Conservation (phyloP, 2,888 invertebrate genomes). For the Carabus problematicus region DNA sequence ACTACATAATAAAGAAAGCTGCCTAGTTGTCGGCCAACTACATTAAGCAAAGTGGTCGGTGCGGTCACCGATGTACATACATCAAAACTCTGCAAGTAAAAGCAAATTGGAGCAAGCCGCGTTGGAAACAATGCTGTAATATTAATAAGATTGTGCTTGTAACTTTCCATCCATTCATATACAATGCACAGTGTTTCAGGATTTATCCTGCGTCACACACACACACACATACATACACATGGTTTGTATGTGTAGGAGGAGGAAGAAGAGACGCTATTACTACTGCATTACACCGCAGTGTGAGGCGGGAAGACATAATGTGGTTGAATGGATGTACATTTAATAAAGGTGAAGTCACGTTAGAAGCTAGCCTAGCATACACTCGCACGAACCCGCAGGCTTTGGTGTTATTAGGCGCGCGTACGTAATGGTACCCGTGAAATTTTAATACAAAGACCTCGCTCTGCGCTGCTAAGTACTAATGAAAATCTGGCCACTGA, state of each 20-base stretch:
- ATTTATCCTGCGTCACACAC: constrained; percentile 7
- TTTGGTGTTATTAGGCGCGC: constrained; percentile 27
- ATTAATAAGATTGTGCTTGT: constrained; percentile 25
- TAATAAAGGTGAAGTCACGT: constrained; percentile 39
- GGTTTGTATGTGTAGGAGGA: background rate
- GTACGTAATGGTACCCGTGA: constrained; percentile 37
- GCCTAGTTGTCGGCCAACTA: too few relatives aligned
- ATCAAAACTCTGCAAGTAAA: too few relatives aligned
- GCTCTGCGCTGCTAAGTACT: background rate
- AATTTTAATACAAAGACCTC: constrained; percentile 28
- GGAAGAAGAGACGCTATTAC: background rate
- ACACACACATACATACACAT: too few relatives aligned
- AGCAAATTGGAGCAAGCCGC: too few relatives aligned
- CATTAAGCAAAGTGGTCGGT: too few relatives aligned
- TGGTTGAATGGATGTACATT: constrained; percentile 41
- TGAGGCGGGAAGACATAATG: constrained; percentile 39
- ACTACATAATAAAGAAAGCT: too few relatives aligned
- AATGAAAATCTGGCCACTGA: too few relatives aligned
- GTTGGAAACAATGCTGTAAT: too few relatives aligned
- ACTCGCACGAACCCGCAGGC: background rate
- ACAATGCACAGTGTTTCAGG: constrained; percentile 1
- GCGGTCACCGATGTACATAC: too few relatives aligned
- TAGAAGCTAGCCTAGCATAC: background rate
- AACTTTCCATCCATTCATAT: background rate
- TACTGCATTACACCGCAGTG: constrained; percentile 15